Base-by-base conservation (phyloP, 2,888 invertebrate genomes). In the Carterocephalus palaemon region DNA sequence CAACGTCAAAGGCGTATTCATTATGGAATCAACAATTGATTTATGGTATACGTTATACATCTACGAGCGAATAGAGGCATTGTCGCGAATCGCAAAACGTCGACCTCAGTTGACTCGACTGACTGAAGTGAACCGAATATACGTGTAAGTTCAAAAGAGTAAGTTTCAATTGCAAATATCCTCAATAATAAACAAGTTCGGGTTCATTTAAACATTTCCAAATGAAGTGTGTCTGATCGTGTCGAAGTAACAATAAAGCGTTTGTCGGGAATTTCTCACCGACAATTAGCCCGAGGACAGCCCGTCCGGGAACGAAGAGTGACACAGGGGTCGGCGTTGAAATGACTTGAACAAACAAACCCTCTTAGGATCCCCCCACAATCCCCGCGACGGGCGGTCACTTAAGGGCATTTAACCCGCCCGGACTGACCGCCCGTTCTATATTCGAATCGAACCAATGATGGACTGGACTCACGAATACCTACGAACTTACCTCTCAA, bases 301-400 rank as follows among this genome's bases (percentile, higher is more conserved):
- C 52, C 57, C 59, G 34, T 15, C 20, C 26, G 42, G 48, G 55
- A 66, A 71, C 67, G 64, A 70, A 66, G 70, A 72, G 65, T 70
- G 73, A 70, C 72, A 64, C 13, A 20, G 26, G 28, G 42, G 34
- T 43, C 42, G 28, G 15, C 20, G 13, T 5, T 45, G 42, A 54
- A 63, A 64, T 61, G 51, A 64, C 54, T 62, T 36, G 48, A 53
- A 70, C 70, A 71, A 68, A 75, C 61, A 72, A 70, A 69, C 63
- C 67, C 70, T 67, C 61, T 46, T 42, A 39, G 28, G 34, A 17
- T 26, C 22, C 13, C 29, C 23, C 24, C 12, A 32, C 15, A 22
- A 20, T 22, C 8, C 8, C 22, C 29, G 13, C 10, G 7, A 20
- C 8, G 37, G 12, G n/a, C 29, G 23, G 24, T 46, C 45, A 38